Conservation (phyloP, 2,888 invertebrate genomes). For the Antheraea assamensis region DNA sequence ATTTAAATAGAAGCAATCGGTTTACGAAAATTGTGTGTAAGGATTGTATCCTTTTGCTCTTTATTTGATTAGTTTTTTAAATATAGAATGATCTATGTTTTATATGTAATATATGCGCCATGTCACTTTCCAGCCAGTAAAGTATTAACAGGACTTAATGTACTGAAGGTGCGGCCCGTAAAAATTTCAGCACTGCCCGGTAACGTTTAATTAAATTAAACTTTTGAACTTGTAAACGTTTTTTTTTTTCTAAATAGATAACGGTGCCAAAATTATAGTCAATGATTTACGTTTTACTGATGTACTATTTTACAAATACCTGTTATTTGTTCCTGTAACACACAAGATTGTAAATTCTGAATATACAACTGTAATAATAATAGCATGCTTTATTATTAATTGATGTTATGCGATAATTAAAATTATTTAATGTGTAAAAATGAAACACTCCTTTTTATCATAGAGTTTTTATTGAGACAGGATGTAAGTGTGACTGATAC, state of each 20-base stretch:
- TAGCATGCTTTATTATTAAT: not conserved
- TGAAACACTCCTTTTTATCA: not conserved
- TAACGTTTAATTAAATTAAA: not conserved
- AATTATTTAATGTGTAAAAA: not conserved
- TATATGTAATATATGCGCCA: not conserved
- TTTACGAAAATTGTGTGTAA: not conserved
- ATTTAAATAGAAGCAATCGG: not conserved
- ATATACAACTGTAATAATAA: not conserved
- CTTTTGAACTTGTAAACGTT: not conserved
- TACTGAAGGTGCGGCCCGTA: not conserved
- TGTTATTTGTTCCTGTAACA: slow-evolving; percentile 1
- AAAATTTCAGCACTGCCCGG: not conserved
- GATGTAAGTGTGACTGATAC: slow-evolving; percentile 4
- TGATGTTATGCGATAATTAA: not conserved
- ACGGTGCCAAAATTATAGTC: slow-evolving; percentile 5
- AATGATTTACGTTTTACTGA: not conserved
- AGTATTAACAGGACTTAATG: not conserved
- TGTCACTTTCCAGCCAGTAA: not conserved
- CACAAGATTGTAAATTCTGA: not conserved
- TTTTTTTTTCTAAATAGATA: not conserved
- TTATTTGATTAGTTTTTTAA: not conserved
- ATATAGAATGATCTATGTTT: not conserved
- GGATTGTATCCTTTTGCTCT: not conserved
- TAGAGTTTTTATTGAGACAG: not conserved
- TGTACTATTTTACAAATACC: not conserved